Evolutionary conservation across 2,888 invertebrate species (phyloP).

Genomic region (Gymnosoma rotundatum): DNA sequence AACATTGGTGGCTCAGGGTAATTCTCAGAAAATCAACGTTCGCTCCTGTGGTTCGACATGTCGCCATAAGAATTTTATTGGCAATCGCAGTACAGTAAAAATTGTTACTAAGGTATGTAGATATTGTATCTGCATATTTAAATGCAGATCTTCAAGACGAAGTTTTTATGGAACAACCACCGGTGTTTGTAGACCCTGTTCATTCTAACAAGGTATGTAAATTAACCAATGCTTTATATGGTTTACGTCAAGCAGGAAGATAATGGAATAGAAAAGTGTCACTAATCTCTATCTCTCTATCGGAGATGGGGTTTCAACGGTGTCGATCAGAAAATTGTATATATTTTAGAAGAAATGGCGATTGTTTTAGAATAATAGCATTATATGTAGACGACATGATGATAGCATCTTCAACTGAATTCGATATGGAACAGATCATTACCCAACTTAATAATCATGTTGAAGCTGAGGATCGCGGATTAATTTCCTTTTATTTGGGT

Average conservation of each 20-base stretch:
- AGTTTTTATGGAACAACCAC: constrained; percentile 63
- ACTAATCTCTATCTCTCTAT: constrained; percentile 38
- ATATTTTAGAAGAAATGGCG: constrained; percentile 43
- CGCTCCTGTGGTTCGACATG: constrained; percentile 16
- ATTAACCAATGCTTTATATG: constrained; percentile 61
- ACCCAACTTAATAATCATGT: constrained; percentile 51
- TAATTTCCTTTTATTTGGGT: constrained; percentile 59
- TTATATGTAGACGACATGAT: constrained; percentile 63
- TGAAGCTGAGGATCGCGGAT: constrained; percentile 62
- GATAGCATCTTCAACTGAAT: constrained; percentile 48
- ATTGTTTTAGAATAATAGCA: constrained; percentile 25
- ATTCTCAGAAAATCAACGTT: constrained; percentile 62
- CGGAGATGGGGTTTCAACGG: constrained; percentile 32
- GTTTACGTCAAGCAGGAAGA: constrained; percentile 54
- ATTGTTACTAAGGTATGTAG: constrained; percentile 57
- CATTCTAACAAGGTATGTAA: constrained; percentile 54
- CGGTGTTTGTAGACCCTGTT: constrained; percentile 42
- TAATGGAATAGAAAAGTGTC: constrained; percentile 54
- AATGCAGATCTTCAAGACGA: constrained; percentile 63
- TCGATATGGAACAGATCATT: constrained; percentile 44
- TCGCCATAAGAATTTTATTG: constrained; percentile 44
- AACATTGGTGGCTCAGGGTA: constrained; percentile 55
- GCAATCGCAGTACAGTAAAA: constrained; percentile 57
- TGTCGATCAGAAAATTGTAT: constrained; percentile 50
- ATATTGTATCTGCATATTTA: constrained; percentile 64